Percentiles rank a stretch among this genome's conserved stretches.
Evolutionary conservation across 2,888 invertebrate species (phyloP).

Genomic region (Nymphalis urticae): DNA sequence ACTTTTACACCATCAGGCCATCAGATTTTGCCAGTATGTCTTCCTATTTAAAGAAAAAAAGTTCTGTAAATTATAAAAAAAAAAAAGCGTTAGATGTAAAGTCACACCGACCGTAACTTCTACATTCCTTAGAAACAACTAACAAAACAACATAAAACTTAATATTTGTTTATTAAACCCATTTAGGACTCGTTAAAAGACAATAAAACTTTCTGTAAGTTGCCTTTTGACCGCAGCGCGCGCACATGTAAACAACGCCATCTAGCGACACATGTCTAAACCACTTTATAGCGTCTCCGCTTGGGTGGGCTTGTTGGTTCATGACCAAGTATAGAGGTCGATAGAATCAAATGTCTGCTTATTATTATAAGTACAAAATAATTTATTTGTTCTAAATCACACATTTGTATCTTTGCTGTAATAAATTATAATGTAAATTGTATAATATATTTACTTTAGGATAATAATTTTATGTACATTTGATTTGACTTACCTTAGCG

Average conservation of each 20-base stretch:
- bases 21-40: no score
- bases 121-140: conserved; percentile 21
- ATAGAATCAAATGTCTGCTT: conserved; percentile 1
- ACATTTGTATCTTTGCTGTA: no score
- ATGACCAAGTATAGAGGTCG: conserved; percentile 32
- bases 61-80: no score
- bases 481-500: conserved; percentile 78
- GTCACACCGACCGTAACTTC: conserved; percentile 2
- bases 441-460: neutral
- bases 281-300: conserved; percentile 53
- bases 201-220: conserved; percentile 32
- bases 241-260: conserved; percentile 56
- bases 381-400: neutral
- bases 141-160: conserved; percentile 22
- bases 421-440: no score
- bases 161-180: conserved; percentile 34
- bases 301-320: conserved; percentile 40
- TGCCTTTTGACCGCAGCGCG: conserved; percentile 24
- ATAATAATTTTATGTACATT: neutral
- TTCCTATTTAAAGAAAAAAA: no score
- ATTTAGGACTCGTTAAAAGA: conserved; percentile 35
- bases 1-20: no score
- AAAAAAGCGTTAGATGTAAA: neutral
- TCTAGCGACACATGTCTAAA: conserved; percentile 59
- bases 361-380: neutral